Evolutionary conservation across 2,797 vertebrate species (phyloP), one percentile per base, ranked within the genome.

Genomic region (Sternotherus odoratus): DNA sequence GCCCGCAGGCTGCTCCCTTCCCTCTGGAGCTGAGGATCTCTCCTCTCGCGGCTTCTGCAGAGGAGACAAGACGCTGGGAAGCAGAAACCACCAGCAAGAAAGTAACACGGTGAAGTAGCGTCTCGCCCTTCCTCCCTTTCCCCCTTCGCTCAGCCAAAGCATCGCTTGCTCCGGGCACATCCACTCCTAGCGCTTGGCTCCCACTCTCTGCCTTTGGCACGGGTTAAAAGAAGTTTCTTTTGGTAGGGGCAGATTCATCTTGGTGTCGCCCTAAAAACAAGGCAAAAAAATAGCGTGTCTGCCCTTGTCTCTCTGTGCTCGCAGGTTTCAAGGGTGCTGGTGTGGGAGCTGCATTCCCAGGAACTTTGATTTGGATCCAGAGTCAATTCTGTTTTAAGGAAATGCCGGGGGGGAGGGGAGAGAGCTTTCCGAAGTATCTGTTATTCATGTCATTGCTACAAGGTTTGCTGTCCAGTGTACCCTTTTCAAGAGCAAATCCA

Each of bases 61-160:
- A 51, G 88, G 77, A 90, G 77, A 36, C 81, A 5, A 43, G 57
- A 77, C 91, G 56, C 82, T 82, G 86, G 94, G 87, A 89, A 92
- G 95, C 91, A 48, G 93, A 89, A 89, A 63, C 75, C 84, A 90
- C 13, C 86, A 90, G 75, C 84, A 5, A 33, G 28, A 16, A 84
- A 86, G 78, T 39, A 8, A 75, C 77, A 83, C 24, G 24, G 66
- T 53, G 8, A 88, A 87, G 87, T 53, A 77, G 84, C 30, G 74
- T 51, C 39, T 26, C 28, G 74, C 57, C 85, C 75, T 95, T 39
- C 36, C 4, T 93, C 69, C 69, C 81, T 74, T 8, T 8, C 82
- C 85, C 3, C 82, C 83, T 50, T 53, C 23, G 89, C 89, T 85
- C 74, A 5, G 69, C 94, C 6, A 36, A 57, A 26, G 56, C 36